Percentiles rank a stretch among this genome's conserved stretches.
These are phyloP conservation scores for Pterophyllum scalare DNA, from an alignment of 2,113 vertebrate genomes.

Conservation along the genomic window DNA sequence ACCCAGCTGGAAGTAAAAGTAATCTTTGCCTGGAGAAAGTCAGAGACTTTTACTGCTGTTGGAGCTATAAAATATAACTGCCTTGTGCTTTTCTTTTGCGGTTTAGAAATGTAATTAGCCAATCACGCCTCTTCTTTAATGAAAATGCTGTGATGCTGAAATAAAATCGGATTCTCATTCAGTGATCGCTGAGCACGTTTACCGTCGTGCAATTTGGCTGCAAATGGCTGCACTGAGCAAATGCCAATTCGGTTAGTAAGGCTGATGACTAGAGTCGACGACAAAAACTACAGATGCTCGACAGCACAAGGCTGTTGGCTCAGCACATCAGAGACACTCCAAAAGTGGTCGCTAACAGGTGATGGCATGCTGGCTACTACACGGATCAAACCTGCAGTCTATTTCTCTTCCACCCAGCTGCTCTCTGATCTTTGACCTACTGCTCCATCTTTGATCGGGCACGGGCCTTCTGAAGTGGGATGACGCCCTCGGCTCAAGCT, in stretches of 20 bases:
- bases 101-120: not conserved
- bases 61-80: not conserved
- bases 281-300: not conserved
- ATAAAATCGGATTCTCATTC: not conserved
- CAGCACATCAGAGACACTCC: not conserved
- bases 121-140: not conserved
- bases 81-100: not conserved
- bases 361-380: not conserved
- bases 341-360: not conserved
- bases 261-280: not conserved
- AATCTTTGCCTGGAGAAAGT: not conserved
- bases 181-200: not conserved
- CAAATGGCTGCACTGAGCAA: not conserved
- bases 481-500: slow-evolving; percentile 25
- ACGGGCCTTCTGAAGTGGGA: slow-evolving; percentile 44
- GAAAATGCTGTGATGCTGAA: not conserved
- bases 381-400: slow-evolving; percentile 20
- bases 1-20: not conserved
- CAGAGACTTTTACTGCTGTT: not conserved
- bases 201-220: not conserved
- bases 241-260: not conserved
- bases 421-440: slow-evolving; percentile 54
- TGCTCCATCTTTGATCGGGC: slow-evolving; percentile 60
- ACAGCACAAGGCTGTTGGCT: not conserved
- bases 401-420: slow-evolving; percentile 27